phyloP scores from a whole-genome alignment of 2,888 invertebrate species.

The Andrena camellia region DNA sequence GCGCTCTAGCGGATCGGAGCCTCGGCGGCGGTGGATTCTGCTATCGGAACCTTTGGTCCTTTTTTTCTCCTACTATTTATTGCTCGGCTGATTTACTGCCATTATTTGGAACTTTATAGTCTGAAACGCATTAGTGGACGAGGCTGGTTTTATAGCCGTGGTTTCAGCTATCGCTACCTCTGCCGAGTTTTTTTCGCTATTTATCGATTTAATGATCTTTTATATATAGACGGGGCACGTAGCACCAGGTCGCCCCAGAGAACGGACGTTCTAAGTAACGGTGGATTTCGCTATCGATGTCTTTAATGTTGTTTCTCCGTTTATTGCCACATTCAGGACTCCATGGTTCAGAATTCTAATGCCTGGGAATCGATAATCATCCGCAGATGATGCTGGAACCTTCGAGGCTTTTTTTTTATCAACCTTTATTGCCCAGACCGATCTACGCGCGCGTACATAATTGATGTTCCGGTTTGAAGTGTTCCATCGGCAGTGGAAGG shows the following conservation, averaged over 20 bases:
- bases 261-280: constrained; percentile 24
- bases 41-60: constrained; percentile 58
- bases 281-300: constrained; percentile 26
- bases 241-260: neutral
- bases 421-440: constrained; percentile 2
- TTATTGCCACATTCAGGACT: constrained; percentile 30
- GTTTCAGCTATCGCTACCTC: constrained; percentile 46
- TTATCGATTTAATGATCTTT: constrained; percentile 46
- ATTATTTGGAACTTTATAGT: constrained; percentile 58
- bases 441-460: constrained; percentile 7
- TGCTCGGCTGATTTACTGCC: constrained; percentile 52
- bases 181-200: constrained; percentile 16
- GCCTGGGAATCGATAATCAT: constrained; percentile 10
- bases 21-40: constrained; percentile 52
- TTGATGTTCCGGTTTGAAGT: constrained; percentile 20
- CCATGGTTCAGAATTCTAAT: neutral
- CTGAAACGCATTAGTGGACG: constrained; percentile 42
- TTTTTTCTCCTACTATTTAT: constrained; percentile 35
- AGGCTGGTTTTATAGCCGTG: constrained; percentile 41
- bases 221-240: neutral
- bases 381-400: constrained; percentile 1
- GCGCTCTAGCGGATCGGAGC: constrained; percentile 69
- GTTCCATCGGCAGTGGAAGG: neutral
- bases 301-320: constrained; percentile 28
- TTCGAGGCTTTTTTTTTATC: constrained; percentile 7